phyloP scores from a whole-genome alignment of 2,113 vertebrate species.

The Scophthalmus maximus region DNA sequence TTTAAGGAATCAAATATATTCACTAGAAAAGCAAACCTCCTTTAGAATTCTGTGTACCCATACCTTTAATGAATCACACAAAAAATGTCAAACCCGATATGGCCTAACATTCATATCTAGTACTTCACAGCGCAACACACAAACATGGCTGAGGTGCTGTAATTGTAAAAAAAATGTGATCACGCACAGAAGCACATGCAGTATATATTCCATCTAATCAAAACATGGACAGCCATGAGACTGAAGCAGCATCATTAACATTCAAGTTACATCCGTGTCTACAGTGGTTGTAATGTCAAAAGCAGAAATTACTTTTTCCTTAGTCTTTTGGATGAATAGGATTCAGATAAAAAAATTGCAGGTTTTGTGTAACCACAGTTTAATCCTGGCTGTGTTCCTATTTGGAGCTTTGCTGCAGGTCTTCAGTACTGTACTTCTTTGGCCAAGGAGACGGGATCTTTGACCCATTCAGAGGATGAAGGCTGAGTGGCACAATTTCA shows the following conservation, averaged over 20 bases:
- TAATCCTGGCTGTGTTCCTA: conserved; percentile 19
- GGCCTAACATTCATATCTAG: too few species aligned
- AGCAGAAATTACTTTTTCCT: conserved; percentile 22
- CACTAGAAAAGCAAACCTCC: too few species aligned
- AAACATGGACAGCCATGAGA: background rate
- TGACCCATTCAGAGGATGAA: conserved; percentile 50
- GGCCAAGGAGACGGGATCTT: conserved; percentile 34
- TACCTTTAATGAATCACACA: too few species aligned
- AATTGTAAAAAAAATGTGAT: too few species aligned
- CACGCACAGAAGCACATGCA: too few species aligned
- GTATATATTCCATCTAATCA: background rate
- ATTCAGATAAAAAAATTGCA: conserved; percentile 22
- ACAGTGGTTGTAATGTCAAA: background rate
- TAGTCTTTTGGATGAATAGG: conserved; percentile 30
- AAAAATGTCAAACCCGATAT: too few species aligned
- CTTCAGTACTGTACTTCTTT: conserved; percentile 26
- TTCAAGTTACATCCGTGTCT: conserved; percentile 43
- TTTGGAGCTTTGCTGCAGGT: conserved; percentile 29
- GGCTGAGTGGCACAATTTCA: conserved; percentile 34
- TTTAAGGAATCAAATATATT: too few species aligned
- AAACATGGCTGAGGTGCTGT: too few species aligned
- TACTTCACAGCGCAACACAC: too few species aligned
- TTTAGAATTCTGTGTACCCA: too few species aligned
- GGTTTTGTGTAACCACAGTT: conserved; percentile 2
- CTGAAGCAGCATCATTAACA: conserved; percentile 46